phyloP scores from a whole-genome alignment of 2,113 vertebrate species.

The Tragulus kanchil region DNA sequence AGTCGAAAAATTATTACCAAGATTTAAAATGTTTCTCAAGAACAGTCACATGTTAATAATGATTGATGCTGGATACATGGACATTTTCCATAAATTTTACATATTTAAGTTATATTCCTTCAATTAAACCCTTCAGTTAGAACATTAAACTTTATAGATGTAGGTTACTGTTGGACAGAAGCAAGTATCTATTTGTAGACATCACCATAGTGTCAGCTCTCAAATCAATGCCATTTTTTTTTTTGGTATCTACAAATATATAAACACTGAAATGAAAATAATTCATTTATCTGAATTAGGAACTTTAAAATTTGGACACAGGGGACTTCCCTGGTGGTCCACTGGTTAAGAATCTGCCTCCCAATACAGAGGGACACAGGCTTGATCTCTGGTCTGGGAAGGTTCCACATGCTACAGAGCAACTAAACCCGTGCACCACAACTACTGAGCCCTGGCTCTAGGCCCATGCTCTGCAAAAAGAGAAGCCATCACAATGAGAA shows the following conservation, averaged over 20 bases:
- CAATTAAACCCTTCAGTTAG: not conserved
- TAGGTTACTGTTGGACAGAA: not conserved
- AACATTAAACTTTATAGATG: not conserved
- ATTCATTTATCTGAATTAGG: not conserved
- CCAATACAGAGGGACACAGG: not conserved
- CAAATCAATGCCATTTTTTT: not conserved
- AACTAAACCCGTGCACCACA: not conserved
- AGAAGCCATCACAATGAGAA: not conserved
- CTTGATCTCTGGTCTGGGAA: not conserved
- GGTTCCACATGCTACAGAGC: not conserved
- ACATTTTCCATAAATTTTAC: not conserved
- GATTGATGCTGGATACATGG: not conserved
- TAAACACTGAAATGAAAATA: slow-evolving; percentile 53
- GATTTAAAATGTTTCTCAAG: slow-evolving; percentile 2
- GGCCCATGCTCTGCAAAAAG: not conserved
- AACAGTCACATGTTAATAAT: slow-evolving; percentile 27
- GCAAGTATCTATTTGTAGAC: not conserved
- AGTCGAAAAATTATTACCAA: not conserved
- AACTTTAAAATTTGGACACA: not conserved
- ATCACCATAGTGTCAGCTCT: not conserved
- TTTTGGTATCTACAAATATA: not conserved
- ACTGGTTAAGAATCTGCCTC: not conserved
- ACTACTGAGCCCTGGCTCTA: not conserved
- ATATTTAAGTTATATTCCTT: not conserved
- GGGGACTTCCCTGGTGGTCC: not conserved